Evolutionary conservation across 2,113 vertebrate species (phyloP), one percentile per base, ranked within the genome.

Genomic region (Corythaeola cristata): DNA sequence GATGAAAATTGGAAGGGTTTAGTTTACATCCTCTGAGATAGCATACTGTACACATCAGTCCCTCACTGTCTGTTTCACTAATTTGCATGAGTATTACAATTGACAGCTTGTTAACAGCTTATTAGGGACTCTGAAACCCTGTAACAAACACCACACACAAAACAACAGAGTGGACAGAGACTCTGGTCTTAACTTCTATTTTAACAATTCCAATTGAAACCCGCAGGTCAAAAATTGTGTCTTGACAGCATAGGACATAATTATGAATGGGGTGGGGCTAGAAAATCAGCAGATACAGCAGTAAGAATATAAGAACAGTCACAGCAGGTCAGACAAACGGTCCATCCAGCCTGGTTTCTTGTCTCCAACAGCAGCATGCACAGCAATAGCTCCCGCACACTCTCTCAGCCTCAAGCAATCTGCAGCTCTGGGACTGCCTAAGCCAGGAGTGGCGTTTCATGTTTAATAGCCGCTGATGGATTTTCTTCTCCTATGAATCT

Each of bases 81-180:
- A 98, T 98, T 96, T 98, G 95, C 97, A 98, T 96, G 89, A 98
- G 89, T 47, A 66, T 68, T 41, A 15, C 97, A 98, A 98, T 85
- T 98, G 98, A 98, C 98, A 98, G 97, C 98, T 98, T 97, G 97
- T 98, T 98, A 98, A 96, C 96, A 97, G 97, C 97, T 98, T 97
- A 97, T 98, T 98, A 98, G 94, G 89, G 97, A 94, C 95, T 96
- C 82, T 83, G 92, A 95, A 97, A 60, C 93, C 92, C 93, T 45
- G 85, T 88, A 95, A 97, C 93, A 96, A 98, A 96, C 93, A 97
- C 85, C 92, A 84, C 90, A 69, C 41, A 32, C 68, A 82, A 79
- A 95, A 58, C 32, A 69, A 59, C 69, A 39, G 47, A 73, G 93
- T 88, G 97, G 96, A 97, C 96, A 84, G 89, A 92, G 50, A 63